A percentile compares a stretch with the other conserved stretches of the same genome.
Conservation (phyloP, 2,888 invertebrate genomes). For the Harpagoxenus sublaevis region DNA sequence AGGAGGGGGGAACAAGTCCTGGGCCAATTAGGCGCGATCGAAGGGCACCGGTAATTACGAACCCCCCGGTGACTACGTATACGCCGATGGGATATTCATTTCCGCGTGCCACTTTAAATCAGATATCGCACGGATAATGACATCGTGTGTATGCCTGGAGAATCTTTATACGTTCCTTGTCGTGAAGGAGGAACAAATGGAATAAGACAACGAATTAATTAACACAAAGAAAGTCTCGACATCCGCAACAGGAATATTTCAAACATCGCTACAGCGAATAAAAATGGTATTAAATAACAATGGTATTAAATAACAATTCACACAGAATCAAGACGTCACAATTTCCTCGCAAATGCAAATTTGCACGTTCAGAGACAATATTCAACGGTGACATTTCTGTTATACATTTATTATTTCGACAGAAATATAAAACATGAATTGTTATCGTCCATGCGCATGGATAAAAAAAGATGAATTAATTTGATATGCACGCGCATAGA, state of each 20-base stretch:
- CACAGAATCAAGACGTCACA: background rate
- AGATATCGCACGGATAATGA: constrained; percentile 53
- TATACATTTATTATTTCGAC: background rate
- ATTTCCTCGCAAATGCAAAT: background rate
- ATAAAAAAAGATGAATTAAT: constrained; percentile 22
- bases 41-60: constrained; percentile 59
- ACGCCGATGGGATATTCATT: constrained; percentile 49
- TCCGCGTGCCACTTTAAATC: constrained; percentile 54
- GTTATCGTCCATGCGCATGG: background rate
- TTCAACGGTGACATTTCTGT: background rate
- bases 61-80: constrained; percentile 56
- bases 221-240: background rate
- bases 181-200: background rate
- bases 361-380: background rate
- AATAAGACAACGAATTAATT: constrained; percentile 44
- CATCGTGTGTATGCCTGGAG: constrained; percentile 17
- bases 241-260: constrained; percentile 8
- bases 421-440: constrained; percentile 35
- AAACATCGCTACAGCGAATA: background rate
- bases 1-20: constrained; percentile 48
- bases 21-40: constrained; percentile 67
- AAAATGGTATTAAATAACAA: background rate
- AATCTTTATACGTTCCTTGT: constrained; percentile 21
- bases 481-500: constrained; percentile 35
- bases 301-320: background rate